Evolutionary conservation across 2,888 invertebrate species (phyloP), one percentile per base, ranked within the genome.

Genomic region (Xestoiulus laeticollis): DNA sequence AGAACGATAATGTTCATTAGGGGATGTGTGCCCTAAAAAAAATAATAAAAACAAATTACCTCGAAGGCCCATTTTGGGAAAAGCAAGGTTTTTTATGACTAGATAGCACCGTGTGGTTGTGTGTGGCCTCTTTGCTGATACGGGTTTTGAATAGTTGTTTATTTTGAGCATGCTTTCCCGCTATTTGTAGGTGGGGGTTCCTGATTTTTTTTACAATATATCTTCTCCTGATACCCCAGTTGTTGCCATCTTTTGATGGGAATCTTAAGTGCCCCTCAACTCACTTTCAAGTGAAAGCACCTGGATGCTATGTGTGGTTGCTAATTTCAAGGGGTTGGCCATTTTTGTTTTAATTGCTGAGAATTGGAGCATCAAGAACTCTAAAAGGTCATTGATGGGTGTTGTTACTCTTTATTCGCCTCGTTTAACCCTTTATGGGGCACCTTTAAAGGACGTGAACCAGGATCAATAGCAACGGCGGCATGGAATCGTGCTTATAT

Each of bases 41-140:
- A 78, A 78, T 78, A 78, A 78, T 78, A 78, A 30, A 78, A 78
- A 78, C 78, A 78, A 78, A 30, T 78, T 78, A 16, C 16, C 30
- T 14, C 16, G 59, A 14, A 32, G 78, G 8, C 30, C 78, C 78
- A 30, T 78, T 78, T 78, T 78, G 78, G 30, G 78, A 14, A 30
- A 78, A 10, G 78, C 78, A 4, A 14, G 30, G 2, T 38, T 38
- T 78, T 78, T 78, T 78, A 78, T 30, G 78, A 14, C 68, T 8
- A 30, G 26, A 78, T 78, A 22, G n/a, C 22, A 59, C 10, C 59
- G 22, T 59, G n/a, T 4, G 48, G 12, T 19, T 48, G 30, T 30
- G 78, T 78, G 78, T 68, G 78, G 78, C 78, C 78, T 12, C 26
- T 78, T 8, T 8, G 30, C 78, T 26, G 26, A 78, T 78, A 32